A percentile compares a stretch with the other conserved stretches of the same genome.
Evolutionary conservation across 2,888 invertebrate genomes (phyloP).

Genomic region (Melanostoma scalare): DNA sequence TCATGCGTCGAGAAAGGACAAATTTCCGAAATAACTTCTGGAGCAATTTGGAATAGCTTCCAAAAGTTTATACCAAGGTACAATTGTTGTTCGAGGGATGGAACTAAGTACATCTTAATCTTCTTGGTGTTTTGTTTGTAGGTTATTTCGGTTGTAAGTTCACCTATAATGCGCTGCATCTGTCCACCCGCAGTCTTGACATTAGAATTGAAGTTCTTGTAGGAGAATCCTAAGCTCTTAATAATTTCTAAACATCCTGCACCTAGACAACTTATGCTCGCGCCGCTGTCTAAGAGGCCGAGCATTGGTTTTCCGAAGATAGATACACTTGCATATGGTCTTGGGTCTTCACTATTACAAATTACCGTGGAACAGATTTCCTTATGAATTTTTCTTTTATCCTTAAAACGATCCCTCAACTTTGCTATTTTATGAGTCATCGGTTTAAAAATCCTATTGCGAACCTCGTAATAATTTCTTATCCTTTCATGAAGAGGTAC

Average conservation of each 20-base stretch:
- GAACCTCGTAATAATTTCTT: slow-evolving; percentile 10
- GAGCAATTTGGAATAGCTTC: slow-evolving; percentile 24
- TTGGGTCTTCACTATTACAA: slow-evolving; percentile 5
- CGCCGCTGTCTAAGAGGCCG: slow-evolving; percentile 23
- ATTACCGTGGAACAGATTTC: slow-evolving; percentile 5
- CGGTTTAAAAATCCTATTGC: not conserved
- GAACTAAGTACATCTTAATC: not conserved
- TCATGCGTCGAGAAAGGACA: not conserved
- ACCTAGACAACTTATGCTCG: slow-evolving; percentile 17
- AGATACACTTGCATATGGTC: slow-evolving; percentile 12
- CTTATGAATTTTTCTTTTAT: not conserved
- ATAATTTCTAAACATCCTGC: slow-evolving; percentile 11
- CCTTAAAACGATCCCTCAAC: slow-evolving; percentile 8
- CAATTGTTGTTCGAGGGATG: not conserved
- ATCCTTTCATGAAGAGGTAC: slow-evolving; percentile 10
- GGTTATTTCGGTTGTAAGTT: not conserved
- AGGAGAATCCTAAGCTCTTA: not conserved
- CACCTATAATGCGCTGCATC: slow-evolving; percentile 16
- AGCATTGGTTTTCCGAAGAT: slow-evolving; percentile 18
- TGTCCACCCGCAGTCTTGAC: slow-evolving; percentile 31
- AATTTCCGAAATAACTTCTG: slow-evolving; percentile 3
- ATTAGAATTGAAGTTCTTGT: not conserved
- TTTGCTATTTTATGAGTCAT: not conserved
- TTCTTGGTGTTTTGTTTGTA: slow-evolving; percentile 9
- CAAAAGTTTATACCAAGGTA: slow-evolving; percentile 25